Base-by-base conservation (phyloP, 2,113 vertebrate species). In the Reinhardtius hippoglossoides region DNA sequence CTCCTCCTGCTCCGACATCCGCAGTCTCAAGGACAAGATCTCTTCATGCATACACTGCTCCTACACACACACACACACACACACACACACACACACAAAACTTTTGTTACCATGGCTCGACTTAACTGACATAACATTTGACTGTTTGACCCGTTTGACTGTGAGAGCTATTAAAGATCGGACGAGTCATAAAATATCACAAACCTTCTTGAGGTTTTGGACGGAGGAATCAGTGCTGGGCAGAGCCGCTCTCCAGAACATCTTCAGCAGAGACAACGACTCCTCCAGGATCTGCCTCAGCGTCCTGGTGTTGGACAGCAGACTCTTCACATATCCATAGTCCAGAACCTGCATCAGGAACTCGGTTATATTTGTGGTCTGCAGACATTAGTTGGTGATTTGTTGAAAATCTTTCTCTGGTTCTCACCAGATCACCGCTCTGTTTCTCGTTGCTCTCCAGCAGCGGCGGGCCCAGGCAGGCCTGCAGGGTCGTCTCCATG, bases 191-290 rank as follows among this genome's bases (percentile, higher is more conserved):
- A 2, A 35, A 60, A 12, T 20, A 14, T 65, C 10, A 5, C 91
- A 85, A 81, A 96, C 95, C 91, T 74, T 92, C 86, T 92, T 91
- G 13, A 90, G 85, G 35, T 87, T 87, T 54, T 89, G 93, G 5
- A 73, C 24, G 10, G 94, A 70, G 37, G 84, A 52, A 16, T 87
- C 87, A 0, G 82, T 26, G 67, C 78, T 74, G 0, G 97, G 96
- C 70, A 97, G 89, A 40, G 92, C 89, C 0, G 94, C 93, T 73
- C 95, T 94, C 96, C 97, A 98, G 92, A 99, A 98, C 93, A 96
- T 95, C 76, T 94, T 84, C 1, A 99, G 95, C 61, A 98, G 95
- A 35, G 96, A 95, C 0, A 75, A 35, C 0, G 95, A 94, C 83
- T 97, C 96, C 31, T 97, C 96, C 78, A 98, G 85, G 85, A 95